Conservation (phyloP, 2,888 invertebrate genomes). For the Drosophila glabriapex region DNA sequence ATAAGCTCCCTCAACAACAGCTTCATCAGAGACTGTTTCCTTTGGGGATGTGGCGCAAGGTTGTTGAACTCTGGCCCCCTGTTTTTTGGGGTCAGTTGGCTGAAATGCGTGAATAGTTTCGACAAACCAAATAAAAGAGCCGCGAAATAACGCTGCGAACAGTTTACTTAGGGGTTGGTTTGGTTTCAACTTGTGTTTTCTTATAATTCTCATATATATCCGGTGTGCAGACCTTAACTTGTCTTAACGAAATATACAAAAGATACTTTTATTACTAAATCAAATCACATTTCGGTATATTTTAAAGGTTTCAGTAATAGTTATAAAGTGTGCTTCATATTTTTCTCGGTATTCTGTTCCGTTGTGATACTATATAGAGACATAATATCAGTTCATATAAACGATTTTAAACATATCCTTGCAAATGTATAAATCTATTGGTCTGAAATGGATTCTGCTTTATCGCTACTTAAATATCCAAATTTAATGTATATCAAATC, state of each 20-base stretch:
- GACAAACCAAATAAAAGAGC: conserved; percentile 18
- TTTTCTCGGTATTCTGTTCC: background rate
- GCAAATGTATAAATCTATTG: background rate
- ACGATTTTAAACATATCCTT: background rate
- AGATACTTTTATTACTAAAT: conserved; percentile 1
- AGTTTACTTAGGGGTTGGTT: conserved; percentile 43
- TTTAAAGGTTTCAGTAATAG: background rate
- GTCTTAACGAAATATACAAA: background rate
- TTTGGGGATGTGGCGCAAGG: conserved; percentile 58
- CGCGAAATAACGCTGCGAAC: conserved; percentile 29
- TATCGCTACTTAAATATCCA: background rate
- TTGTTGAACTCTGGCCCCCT: conserved; percentile 61
- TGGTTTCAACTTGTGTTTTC: background rate
- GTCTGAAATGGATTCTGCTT: background rate
- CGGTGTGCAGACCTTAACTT: background rate
- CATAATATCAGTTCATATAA: background rate
- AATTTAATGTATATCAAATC: background rate
- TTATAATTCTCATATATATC: background rate
- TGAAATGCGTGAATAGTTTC: conserved; percentile 51
- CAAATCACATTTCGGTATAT: background rate
- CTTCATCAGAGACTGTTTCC: conserved; percentile 59
- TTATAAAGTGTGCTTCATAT: background rate
- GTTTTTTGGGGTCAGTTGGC: conserved; percentile 46
- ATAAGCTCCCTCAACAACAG: conserved; percentile 51
- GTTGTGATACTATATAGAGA: background rate